A percentile compares a stretch with the other conserved stretches of the same genome.
These are phyloP conservation scores for Pomatorhinus ruficollis DNA, from an alignment of 2,113 vertebrate species.

Conservation along the genomic window DNA sequence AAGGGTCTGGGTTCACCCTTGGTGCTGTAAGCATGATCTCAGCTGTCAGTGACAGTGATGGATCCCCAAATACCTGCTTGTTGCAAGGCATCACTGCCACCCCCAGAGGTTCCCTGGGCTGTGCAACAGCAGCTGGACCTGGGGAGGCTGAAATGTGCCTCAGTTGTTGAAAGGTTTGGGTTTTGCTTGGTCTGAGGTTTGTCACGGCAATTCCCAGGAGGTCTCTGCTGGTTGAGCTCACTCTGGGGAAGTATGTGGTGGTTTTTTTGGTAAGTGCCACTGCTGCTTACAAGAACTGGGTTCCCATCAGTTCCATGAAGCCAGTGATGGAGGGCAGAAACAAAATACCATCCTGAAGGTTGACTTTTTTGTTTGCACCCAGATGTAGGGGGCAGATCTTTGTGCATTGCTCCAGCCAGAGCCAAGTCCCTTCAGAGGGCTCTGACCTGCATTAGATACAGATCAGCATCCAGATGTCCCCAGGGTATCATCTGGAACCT, in stretches of 20 bases:
- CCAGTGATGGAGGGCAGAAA: neutral
- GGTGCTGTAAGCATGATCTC: neutral
- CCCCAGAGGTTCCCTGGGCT: neutral
- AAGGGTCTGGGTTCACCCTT: neutral
- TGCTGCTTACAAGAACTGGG: neutral
- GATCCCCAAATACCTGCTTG: neutral
- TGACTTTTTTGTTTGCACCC: neutral
- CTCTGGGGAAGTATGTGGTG: neutral
- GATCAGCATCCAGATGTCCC: neutral
- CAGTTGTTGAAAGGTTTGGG: neutral
- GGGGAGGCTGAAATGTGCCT: neutral
- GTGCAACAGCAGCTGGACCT: neutral
- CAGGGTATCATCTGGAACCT: neutral
- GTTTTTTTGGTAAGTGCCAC: neutral
- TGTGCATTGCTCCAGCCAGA: neutral
- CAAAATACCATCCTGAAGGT: neutral
- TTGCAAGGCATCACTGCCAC: neutral
- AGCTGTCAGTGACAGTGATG: neutral
- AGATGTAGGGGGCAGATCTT: neutral
- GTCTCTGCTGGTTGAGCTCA: neutral
- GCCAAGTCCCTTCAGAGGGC: neutral
- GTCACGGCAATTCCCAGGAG: fast-evolving
- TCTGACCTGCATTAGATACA: neutral
- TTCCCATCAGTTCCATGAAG: neutral
- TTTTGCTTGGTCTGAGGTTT: neutral